phyloP scores from a whole-genome alignment of 2,113 vertebrate species.

The Bubo blakistoni region DNA sequence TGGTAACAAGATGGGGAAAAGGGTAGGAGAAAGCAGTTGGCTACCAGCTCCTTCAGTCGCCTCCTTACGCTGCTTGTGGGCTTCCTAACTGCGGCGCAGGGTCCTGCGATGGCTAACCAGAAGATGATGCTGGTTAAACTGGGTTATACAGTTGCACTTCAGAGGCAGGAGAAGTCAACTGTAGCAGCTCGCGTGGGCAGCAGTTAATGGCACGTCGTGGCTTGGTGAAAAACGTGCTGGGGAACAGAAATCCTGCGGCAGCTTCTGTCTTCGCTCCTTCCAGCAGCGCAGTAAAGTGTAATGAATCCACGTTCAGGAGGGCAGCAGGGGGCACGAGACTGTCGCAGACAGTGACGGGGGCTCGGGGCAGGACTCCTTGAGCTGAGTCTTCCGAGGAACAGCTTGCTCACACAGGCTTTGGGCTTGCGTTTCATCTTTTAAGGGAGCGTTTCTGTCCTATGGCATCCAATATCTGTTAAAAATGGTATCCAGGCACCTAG shows the following conservation, averaged over 20 bases:
- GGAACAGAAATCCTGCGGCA: too few relatives aligned
- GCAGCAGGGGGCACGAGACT: constrained; percentile 38
- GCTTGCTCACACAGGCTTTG: fast-evolving
- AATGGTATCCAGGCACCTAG: background rate
- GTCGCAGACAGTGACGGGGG: fast-evolving
- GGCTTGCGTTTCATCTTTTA: background rate
- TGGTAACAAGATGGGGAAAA: background rate
- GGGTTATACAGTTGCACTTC: background rate
- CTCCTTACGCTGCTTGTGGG: too few relatives aligned
- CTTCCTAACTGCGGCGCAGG: too few relatives aligned
- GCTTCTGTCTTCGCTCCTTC: background rate
- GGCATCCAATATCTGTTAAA: background rate
- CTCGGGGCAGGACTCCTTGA: background rate
- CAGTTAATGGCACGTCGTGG: fast-evolving
- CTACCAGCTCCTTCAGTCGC: fast-evolving
- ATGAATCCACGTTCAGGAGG: background rate
- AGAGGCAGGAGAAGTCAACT: background rate
- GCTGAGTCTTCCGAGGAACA: background rate
- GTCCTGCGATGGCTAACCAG: fast-evolving
- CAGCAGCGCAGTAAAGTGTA: fast-evolving
- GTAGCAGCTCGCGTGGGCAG: fast-evolving
- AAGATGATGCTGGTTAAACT: background rate
- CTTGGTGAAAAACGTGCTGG: background rate
- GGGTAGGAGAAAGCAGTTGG: background rate
- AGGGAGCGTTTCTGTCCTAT: background rate